phyloP scores from a whole-genome alignment of 2,888 invertebrate genomes.

The Abscondita cerata region DNA sequence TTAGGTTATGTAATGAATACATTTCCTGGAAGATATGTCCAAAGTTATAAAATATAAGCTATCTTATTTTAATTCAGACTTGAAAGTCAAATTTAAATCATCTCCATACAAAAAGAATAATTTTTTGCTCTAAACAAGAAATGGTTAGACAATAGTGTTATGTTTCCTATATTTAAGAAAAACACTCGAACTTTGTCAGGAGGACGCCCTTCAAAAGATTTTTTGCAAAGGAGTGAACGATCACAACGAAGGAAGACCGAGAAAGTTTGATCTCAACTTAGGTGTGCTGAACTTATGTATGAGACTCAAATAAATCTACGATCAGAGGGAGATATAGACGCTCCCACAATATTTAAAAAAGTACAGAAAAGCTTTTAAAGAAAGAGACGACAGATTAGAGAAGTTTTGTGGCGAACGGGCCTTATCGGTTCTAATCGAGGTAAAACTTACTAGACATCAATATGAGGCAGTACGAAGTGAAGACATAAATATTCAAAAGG shows the following conservation, averaged over 20 bases:
- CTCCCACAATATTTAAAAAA: neutral
- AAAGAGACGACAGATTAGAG: neutral
- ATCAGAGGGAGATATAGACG: neutral
- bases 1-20: neutral
- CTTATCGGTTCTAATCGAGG: too few species aligned
- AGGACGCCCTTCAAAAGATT: neutral
- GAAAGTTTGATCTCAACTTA: too few species aligned
- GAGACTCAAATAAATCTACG: neutral
- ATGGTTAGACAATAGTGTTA: neutral
- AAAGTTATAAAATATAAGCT: neutral
- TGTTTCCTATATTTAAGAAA: neutral
- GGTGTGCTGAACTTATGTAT: neutral
- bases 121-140: too few species aligned
- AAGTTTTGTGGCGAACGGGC: neutral
- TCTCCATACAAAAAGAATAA: too few species aligned
- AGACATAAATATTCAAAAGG: neutral
- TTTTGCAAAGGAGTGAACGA: too few species aligned
- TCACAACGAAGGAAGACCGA: neutral
- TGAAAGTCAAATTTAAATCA: neutral
- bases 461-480: neutral
- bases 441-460: neutral
- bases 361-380: neutral
- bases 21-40: too few species aligned
- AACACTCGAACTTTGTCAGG: neutral
- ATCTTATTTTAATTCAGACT: neutral